A percentile compares a stretch with the other conserved stretches of the same genome.
Evolutionary conservation across 2,113 vertebrate genomes (phyloP).

Genomic region (Colossoma macropomum): DNA sequence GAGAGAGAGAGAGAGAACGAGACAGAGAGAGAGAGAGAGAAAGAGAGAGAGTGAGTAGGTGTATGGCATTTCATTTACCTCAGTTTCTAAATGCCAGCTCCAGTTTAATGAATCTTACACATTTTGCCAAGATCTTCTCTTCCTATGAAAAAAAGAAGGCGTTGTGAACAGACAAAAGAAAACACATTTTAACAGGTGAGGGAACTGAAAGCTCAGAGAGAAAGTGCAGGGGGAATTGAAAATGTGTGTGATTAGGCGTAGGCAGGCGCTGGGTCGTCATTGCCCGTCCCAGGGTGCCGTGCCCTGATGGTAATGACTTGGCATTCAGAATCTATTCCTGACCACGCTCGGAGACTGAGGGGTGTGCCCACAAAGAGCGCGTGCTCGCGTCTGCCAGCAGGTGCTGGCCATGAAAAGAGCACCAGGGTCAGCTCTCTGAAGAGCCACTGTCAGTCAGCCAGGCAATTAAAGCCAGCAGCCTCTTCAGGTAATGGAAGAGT

Average conservation of each 20-base stretch:
- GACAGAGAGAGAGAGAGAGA: neutral
- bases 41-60: neutral
- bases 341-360: conserved; percentile 19
- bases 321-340: conserved; percentile 50
- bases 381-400: conserved; percentile 29
- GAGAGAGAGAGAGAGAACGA: neutral
- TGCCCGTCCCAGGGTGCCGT: conserved; percentile 32
- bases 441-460: conserved; percentile 18
- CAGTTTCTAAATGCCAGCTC: neutral
- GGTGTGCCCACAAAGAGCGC: neutral
- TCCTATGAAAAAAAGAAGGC: neutral
- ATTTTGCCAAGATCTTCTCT: neutral
- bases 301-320: conserved; percentile 49
- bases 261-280: conserved; percentile 7
- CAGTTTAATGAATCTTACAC: neutral
- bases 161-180: neutral
- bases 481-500: conserved; percentile 19
- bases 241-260: conserved; percentile 38
- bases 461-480: conserved; percentile 37
- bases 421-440: conserved; percentile 30
- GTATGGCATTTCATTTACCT: neutral
- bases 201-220: neutral
- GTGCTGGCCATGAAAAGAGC: conserved; percentile 41
- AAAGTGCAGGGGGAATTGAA: conserved; percentile 6
- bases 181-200: neutral